phyloP scores from a whole-genome alignment of 1,140 invertebrate species.

The Argopecten irradians region DNA sequence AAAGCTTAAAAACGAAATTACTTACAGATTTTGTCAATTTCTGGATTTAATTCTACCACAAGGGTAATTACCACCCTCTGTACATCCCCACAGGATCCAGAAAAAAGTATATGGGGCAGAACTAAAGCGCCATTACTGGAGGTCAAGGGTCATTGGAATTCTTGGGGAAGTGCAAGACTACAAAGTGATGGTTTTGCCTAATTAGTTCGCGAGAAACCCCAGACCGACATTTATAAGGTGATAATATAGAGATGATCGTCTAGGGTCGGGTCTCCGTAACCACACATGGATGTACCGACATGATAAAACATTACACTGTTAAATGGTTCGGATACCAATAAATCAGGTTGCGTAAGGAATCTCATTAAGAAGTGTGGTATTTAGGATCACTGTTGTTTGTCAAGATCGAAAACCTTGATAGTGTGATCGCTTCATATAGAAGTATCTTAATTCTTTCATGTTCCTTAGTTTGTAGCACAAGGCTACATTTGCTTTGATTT shows the following conservation, averaged over 20 bases:
- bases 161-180: background rate
- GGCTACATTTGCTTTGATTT: too few species aligned
- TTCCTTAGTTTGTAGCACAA: too few species aligned
- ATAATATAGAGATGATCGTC: background rate
- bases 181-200: constrained; percentile 10
- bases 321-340: constrained; percentile 12
- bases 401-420: background rate
- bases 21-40: background rate
- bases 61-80: background rate
- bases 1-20: background rate
- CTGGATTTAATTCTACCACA: background rate
- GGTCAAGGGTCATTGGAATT: background rate
- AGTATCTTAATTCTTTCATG: too few species aligned
- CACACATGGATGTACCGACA: background rate
- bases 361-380: background rate
- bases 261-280: background rate
- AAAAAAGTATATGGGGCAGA: constrained; percentile 20
- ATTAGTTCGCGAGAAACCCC: background rate
- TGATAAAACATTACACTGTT: constrained; percentile 18
- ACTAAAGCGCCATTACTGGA: background rate
- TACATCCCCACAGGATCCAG: background rate
- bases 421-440: background rate
- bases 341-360: constrained; percentile 15
- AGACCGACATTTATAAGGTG: background rate
- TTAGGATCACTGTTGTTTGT: background rate